Base-by-base conservation (phyloP, 2,888 invertebrate species). In the Lapara coniferarum region DNA sequence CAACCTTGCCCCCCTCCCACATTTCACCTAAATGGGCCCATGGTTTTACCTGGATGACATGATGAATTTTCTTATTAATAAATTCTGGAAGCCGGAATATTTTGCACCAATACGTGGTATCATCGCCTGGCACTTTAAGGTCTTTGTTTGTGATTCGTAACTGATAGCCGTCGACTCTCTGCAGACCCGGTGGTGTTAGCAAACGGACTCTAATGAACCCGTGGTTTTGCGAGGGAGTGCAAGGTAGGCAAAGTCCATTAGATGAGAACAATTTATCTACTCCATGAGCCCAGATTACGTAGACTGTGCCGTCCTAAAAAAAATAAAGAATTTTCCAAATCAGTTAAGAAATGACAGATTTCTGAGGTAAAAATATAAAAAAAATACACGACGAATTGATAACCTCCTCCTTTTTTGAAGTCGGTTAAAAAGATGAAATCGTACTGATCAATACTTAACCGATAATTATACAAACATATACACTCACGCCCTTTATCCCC, bases 101-200 rank as follows among this genome's bases (percentile, higher is more conserved):
- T 71, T 96, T 96, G 85, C 99, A 99, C 99, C 99, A 99, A 85
- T 99, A 99, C 0, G 99, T 99, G 0, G 99, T 99, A 79, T 99
- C 99, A 13, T 89, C 94, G 2, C 94, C 93, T 0, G 99, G 99
- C 5, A 99, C 96, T 71, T 95, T 90, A 0, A 97, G 95, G 66
- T 95, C 90, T 68, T 96, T 92, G 25, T 96, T 94, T 0, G 95
- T 90, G 37, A 98, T 90, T 70, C 95, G 95, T 46, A 96, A 87
- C 70, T 94, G 88, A 84, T 95, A 94, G 0, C 96, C 92, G 37
- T 95, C 74, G 0, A 84, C 78, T n/a, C 81, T 80, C 3, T 94
- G 92, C 14, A 87, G 78, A 8, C 89, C 87, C 0, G 94, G 84
- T 10, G 92, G 85, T 0, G 89, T 86, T 4, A 91, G 77, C 49